Conservation (phyloP, 2,113 vertebrate species). For the Pycnonotus jocosus region DNA sequence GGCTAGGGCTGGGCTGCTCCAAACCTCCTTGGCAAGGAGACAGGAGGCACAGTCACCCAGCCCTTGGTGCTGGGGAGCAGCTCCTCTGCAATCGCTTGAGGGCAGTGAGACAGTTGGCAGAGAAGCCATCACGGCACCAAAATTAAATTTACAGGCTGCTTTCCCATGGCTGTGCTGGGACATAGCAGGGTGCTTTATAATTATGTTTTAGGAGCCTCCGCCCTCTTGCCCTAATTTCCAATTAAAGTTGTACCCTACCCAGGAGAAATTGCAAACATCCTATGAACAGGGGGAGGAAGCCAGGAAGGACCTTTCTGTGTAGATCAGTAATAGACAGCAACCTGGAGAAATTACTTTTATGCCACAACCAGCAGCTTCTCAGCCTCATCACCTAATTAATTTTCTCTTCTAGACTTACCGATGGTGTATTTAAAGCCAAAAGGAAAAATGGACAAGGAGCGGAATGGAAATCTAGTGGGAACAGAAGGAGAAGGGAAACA, state of each 20-base stretch:
- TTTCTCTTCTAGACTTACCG: not conserved
- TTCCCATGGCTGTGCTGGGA: constrained; percentile 52
- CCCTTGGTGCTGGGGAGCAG: not conserved
- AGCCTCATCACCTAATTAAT: not conserved
- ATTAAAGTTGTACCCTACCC: constrained; percentile 36
- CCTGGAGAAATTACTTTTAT: not conserved
- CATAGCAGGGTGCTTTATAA: constrained; percentile 31
- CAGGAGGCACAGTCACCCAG: not conserved
- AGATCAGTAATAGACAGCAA: not conserved
- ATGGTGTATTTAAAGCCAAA: not conserved
- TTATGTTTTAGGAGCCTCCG: constrained; percentile 33
- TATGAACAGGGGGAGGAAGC: not conserved
- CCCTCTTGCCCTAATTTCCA: constrained; percentile 58
- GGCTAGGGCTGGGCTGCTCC: constrained; percentile 6
- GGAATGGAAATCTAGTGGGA: not conserved
- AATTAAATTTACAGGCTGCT: constrained; percentile 37
- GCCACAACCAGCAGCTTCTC: not conserved
- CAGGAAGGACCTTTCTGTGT: not conserved
- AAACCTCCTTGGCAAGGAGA: not conserved
- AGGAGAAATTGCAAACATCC: not conserved
- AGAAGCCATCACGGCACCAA: not conserved
- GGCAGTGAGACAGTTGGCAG: constrained; percentile 15
- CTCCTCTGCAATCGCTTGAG: not conserved
- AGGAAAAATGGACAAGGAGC: not conserved
- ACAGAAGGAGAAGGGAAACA: not conserved